Base-by-base conservation (phyloP, 2,797 vertebrate genomes). In the Spondyliosoma cantharus region DNA sequence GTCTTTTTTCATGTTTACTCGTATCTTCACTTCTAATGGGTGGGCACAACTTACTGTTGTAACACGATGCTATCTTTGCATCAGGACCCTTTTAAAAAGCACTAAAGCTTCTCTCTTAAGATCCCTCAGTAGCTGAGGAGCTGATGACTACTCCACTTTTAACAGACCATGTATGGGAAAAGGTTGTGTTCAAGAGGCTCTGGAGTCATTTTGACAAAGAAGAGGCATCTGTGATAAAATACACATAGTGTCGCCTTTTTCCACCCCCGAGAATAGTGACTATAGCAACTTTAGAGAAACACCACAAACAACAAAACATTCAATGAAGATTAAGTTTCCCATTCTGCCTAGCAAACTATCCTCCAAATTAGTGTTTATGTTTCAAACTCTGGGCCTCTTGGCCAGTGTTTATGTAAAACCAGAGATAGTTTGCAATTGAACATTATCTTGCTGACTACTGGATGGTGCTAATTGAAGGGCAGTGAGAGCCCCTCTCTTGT, bases 391-490 rank as follows among this genome's bases (percentile, higher is more conserved):
- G 73, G 89, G 84, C 80, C 77, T 88, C 77, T 83, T 81, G 79
- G 61, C 78, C 84, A 88, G 78, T 92, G 90, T 93, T 94, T 93
- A 93, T 89, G 77, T 85, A 88, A 90, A 90, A 61, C 62, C 62
- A 88, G 70, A 81, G 90, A 93, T 93, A 92, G 88, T 87, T 91
- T 89, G 73, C 80, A 87, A 89, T 85, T 82, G 71, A 84, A 85
- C 78, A 88, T 79, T 88, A 89, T 92, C 87, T 80, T 19, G 19
- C 85, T 76, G 89, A 82, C 91, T 89, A 78, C 86, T 90, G 86
- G 72, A 76, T 81, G 76, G 89, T 90, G 91, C 86, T 94, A 93
- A 94, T 91, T 94, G 91, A 94, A 91, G 80, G 66, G 67, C 87
- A 92, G 89, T 81, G 77, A 87, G 62, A 85, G 69, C 71, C 71